These are phyloP conservation scores for Gadopsis marmoratus DNA, from an alignment of 2,797 vertebrate species.

Conservation along the genomic window DNA sequence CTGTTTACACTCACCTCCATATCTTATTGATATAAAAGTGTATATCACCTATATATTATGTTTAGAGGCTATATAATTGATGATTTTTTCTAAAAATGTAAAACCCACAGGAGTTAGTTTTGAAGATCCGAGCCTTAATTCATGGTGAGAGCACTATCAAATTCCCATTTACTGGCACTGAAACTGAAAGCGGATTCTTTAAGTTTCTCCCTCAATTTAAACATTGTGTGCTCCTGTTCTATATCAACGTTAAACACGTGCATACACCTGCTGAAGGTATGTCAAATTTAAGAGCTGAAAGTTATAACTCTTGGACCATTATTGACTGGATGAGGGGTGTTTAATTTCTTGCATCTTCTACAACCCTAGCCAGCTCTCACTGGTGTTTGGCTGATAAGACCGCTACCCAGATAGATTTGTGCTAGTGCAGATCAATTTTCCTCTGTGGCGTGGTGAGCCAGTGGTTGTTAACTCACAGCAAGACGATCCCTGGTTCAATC, in stretches of 20 bases:
- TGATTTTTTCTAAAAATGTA: background rate
- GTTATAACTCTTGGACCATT: background rate
- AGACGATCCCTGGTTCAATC: background rate
- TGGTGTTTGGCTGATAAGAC: slow-evolving; percentile 1
- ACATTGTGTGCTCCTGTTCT: background rate
- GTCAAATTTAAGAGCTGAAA: background rate
- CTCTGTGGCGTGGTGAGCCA: background rate
- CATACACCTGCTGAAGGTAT: background rate
- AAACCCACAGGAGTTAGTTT: background rate
- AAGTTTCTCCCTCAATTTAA: background rate
- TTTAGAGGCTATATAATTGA: background rate
- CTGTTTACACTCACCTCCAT: no score
- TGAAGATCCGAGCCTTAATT: background rate
- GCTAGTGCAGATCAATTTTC: background rate
- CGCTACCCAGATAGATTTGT: background rate
- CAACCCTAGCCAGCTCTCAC: background rate
- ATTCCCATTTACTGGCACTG: background rate
- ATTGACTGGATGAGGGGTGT: background rate
- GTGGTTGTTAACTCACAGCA: background rate
- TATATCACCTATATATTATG: background rate
- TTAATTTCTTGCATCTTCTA: background rate
- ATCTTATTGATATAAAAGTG: background rate
- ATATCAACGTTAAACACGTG: background rate
- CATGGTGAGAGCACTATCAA: background rate
- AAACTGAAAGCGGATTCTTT: background rate